phyloP scores from a whole-genome alignment of 2,113 vertebrate genomes.

The Takifugu flavidus region DNA sequence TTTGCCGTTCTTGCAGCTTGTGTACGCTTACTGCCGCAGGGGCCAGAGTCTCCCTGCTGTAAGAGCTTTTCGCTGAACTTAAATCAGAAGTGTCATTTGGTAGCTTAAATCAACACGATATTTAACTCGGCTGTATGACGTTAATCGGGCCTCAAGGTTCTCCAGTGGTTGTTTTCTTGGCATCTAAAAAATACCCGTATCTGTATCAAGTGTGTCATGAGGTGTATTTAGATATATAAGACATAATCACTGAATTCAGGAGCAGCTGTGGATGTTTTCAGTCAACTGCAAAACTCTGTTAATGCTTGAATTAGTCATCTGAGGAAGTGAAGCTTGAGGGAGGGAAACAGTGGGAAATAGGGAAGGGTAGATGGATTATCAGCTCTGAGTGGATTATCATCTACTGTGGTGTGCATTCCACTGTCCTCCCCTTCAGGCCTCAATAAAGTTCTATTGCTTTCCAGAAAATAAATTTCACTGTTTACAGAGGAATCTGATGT shows the following conservation, averaged over 20 bases:
- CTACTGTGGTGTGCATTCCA: constrained; percentile 65
- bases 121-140: constrained; percentile 28
- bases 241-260: constrained; percentile 19
- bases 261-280: constrained; percentile 63
- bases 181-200: too few species aligned
- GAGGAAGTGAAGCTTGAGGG: constrained; percentile 50
- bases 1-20: constrained; percentile 1
- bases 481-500: too few species aligned
- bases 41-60: constrained; percentile 8
- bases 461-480: constrained; percentile 2
- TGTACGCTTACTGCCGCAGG: neutral
- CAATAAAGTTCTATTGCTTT: constrained; percentile 18
- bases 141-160: neutral
- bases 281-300: constrained; percentile 46
- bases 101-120: constrained; percentile 46
- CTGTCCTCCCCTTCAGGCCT: constrained; percentile 38
- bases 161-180: too few species aligned
- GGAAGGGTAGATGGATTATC: constrained; percentile 67
- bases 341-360: constrained; percentile 62
- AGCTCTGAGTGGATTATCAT: constrained; percentile 71
- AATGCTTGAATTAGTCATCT: constrained; percentile 61
- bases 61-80: constrained; percentile 11
- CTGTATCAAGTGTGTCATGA: constrained; percentile 9
- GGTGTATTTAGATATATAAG: constrained; percentile 14
- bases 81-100: constrained; percentile 42